A percentile compares a stretch with the other conserved stretches of the same genome.
Conservation (phyloP, 2,888 invertebrate species). For the Tachina lurida region DNA sequence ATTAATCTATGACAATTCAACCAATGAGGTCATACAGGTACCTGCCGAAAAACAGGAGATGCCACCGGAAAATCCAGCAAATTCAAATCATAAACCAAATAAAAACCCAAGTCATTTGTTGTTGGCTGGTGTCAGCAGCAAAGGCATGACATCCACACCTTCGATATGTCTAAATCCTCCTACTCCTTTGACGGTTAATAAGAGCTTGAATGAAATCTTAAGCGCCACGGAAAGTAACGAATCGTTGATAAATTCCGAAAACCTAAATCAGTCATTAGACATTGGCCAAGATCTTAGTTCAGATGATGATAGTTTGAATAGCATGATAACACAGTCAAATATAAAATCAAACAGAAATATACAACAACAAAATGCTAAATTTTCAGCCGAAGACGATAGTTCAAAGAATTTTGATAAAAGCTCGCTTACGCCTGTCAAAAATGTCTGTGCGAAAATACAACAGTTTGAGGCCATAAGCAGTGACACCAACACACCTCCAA, state of each 20-base stretch:
- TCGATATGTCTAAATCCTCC: conserved; percentile 80
- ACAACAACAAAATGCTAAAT: not conserved
- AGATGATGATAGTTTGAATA: conserved; percentile 71
- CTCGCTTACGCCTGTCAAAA: conserved; percentile 68
- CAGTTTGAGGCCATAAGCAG: conserved; percentile 62
- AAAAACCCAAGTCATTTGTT: conserved; percentile 51
- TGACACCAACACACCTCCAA: conserved; percentile 35
- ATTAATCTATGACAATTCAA: conserved; percentile 79
- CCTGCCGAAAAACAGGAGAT: not conserved
- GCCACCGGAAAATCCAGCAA: conserved; percentile 11
- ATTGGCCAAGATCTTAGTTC: conserved; percentile 64
- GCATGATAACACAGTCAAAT: conserved; percentile 55
- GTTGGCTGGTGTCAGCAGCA: conserved; percentile 59
- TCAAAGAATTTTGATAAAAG: not conserved
- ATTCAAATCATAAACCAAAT: conserved; percentile 11
- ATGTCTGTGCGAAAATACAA: conserved; percentile 67
- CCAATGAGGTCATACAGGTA: conserved; percentile 62
- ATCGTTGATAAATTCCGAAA: conserved; percentile 25
- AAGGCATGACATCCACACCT: conserved; percentile 74
- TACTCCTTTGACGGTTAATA: conserved; percentile 74
- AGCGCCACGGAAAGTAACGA: conserved; percentile 37
- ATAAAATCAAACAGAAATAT: conserved; percentile 1
- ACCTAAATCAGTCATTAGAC: conserved; percentile 3
- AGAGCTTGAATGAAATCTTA: conserved; percentile 55
- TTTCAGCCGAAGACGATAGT: not conserved